phyloP scores from a whole-genome alignment of 2,797 vertebrate species.

The Anguilla marmorata region DNA sequence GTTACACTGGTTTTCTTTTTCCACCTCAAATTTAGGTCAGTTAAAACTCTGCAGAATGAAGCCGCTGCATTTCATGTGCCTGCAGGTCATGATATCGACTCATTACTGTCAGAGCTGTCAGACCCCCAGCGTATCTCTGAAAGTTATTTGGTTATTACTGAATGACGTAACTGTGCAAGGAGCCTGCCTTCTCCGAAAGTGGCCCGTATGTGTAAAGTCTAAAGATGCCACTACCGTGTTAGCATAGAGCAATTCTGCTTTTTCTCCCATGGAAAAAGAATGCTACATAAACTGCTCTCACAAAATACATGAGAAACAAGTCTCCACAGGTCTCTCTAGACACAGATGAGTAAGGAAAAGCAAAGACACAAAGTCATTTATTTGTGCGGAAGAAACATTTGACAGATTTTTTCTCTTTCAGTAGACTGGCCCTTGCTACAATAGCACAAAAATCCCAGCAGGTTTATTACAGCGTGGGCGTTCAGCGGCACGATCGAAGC shows the following conservation, averaged over 20 bases:
- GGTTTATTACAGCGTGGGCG: background rate
- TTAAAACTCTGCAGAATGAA: background rate
- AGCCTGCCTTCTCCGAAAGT: background rate
- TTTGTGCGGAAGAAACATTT: background rate
- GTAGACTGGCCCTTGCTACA: background rate
- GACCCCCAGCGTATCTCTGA: background rate
- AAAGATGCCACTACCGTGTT: background rate
- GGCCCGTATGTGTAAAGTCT: background rate
- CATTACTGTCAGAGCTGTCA: background rate
- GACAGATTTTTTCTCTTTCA: background rate
- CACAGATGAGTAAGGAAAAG: background rate
- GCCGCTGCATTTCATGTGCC: background rate
- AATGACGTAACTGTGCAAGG: background rate
- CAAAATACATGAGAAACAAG: background rate
- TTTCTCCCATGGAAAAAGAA: background rate
- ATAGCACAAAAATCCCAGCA: background rate
- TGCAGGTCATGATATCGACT: background rate
- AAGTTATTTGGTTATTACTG: background rate
- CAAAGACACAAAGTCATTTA: background rate
- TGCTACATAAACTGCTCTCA: background rate
- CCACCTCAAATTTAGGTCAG: background rate
- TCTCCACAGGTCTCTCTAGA: background rate
- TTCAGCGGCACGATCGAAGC: background rate
- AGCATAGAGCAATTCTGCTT: background rate
- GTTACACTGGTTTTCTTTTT: background rate